These are phyloP conservation scores for Acanthosepion lycidas DNA, from an alignment of 2,888 invertebrate genomes.

Conservation along the genomic window DNA sequence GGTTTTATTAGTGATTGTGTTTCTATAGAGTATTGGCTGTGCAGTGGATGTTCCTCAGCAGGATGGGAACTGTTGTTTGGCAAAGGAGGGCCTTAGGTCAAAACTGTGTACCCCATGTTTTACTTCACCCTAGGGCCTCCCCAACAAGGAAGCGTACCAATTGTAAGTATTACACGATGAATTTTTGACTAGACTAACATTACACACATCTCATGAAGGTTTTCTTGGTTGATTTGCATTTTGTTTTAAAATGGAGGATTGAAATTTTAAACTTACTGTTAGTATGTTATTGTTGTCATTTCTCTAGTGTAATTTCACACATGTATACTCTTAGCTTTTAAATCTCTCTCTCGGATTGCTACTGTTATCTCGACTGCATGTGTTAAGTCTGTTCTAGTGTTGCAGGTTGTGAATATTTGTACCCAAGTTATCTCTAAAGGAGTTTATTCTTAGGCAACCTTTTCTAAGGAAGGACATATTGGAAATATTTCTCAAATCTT, in stretches of 20 bases:
- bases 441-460: neutral
- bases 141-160: slow-evolving; percentile 10
- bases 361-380: neutral
- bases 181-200: neutral
- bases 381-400: neutral
- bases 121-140: neutral
- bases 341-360: neutral
- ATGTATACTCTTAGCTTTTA: neutral
- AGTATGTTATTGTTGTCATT: neutral
- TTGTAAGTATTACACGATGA: slow-evolving; percentile 8
- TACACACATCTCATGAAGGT: neutral
- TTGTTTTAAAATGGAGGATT: neutral
- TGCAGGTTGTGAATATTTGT: slow-evolving; percentile 17
- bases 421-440: neutral
- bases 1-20: slow-evolving; percentile 20
- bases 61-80: slow-evolving; percentile 15
- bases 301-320: neutral
- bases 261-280: slow-evolving; percentile 33
- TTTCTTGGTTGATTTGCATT: neutral
- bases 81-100: slow-evolving; percentile 33
- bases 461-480: too few species aligned
- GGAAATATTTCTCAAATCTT: neutral
- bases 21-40: slow-evolving; percentile 33
- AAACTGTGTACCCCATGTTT: slow-evolving; percentile 33
- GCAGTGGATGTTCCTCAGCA: slow-evolving; percentile 11